Percentiles rank a stretch among this genome's conserved stretches.
phyloP scores from a whole-genome alignment of 2,888 invertebrate genomes.

The Andricus curvator region DNA sequence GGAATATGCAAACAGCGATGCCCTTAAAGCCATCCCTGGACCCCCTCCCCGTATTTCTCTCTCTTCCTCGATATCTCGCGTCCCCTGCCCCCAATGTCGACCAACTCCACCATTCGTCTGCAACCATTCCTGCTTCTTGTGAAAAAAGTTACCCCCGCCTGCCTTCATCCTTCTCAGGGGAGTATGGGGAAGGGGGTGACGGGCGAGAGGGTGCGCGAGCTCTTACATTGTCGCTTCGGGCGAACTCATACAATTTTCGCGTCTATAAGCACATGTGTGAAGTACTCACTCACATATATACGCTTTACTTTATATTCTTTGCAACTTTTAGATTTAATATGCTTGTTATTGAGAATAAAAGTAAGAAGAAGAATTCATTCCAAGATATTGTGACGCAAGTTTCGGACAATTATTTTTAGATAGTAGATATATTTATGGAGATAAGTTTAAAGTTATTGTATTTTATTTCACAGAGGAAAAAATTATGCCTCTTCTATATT shows the following conservation, averaged over 20 bases:
- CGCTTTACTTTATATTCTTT: background rate
- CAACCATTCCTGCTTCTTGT: constrained; percentile 48
- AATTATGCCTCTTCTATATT: too few relatives aligned
- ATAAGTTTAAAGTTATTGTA: too few relatives aligned
- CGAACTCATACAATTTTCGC: constrained; percentile 57
- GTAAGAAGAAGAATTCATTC: too few relatives aligned
- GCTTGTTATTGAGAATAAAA: background rate
- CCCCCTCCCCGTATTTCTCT: constrained; percentile 42
- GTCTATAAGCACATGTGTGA: constrained; percentile 39
- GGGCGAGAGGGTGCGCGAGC: constrained; percentile 61
- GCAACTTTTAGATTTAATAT: background rate
- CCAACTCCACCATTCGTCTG: constrained; percentile 47
- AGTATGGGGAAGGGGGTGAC: constrained; percentile 46
- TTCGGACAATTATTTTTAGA: too few relatives aligned
- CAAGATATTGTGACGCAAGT: too few relatives aligned
- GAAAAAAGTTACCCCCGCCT: constrained; percentile 55
- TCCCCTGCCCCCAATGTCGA: constrained; percentile 47
- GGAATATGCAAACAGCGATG: constrained; percentile 34
- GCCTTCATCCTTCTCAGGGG: constrained; percentile 46
- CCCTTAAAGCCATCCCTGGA: constrained; percentile 48
- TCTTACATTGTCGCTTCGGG: constrained; percentile 67
- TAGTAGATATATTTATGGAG: too few relatives aligned
- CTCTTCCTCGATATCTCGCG: constrained; percentile 48
- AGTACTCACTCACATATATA: background rate
- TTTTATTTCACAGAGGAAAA: too few relatives aligned